phyloP scores from a whole-genome alignment of 2,797 vertebrate species.

The Trachurus trachurus region DNA sequence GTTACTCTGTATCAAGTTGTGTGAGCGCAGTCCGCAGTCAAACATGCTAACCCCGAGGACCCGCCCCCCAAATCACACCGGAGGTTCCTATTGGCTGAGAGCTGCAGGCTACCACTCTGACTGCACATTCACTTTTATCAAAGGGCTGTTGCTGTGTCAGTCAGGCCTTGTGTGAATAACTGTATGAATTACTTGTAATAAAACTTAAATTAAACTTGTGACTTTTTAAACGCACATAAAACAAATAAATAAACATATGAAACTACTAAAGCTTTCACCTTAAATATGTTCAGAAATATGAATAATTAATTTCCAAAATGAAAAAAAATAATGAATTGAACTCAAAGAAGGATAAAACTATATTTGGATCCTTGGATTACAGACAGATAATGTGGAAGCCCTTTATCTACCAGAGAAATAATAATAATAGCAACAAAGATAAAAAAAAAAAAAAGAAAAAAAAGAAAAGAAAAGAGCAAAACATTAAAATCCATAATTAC shows the following conservation, averaged over 20 bases:
- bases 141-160: conserved; percentile 55
- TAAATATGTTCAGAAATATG: no score
- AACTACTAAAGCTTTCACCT: neutral
- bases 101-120: neutral
- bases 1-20: conserved; percentile 84
- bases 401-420: no score
- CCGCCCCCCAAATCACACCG: conserved; percentile 54
- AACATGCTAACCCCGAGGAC: conserved; percentile 45
- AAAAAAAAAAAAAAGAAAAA: no score
- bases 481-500: no score
- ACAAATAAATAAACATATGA: neutral
- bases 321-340: no score
- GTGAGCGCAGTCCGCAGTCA: conserved; percentile 68
- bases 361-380: no score
- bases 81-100: conserved; percentile 67
- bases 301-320: no score
- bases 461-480: no score
- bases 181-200: conserved; percentile 25
- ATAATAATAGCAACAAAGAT: no score
- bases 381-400: no score
- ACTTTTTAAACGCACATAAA: neutral
- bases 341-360: no score
- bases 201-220: neutral
- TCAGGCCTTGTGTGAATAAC: conserved; percentile 37
- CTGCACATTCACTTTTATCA: conserved; percentile 35